These are phyloP conservation scores for Euwallacea fornicatus DNA, from an alignment of 1,140 invertebrate species.

Conservation along the genomic window DNA sequence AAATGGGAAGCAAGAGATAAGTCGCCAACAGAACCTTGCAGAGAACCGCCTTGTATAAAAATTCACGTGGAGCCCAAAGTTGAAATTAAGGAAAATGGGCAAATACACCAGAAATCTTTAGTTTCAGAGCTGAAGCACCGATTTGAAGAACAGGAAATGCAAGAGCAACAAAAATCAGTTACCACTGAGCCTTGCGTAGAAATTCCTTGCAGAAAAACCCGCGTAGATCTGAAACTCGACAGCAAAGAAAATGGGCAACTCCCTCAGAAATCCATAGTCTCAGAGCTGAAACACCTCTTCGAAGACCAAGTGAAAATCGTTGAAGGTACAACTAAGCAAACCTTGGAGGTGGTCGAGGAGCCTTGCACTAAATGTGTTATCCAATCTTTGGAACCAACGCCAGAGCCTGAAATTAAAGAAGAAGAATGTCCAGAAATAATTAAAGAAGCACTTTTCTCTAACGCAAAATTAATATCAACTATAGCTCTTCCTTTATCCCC, in stretches of 20 bases:
- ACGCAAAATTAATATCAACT: conserved; percentile 42
- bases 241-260: neutral
- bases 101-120: neutral
- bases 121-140: conserved; percentile 13
- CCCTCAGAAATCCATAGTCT: neutral
- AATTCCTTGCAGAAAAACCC: no score
- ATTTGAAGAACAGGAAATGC: conserved; percentile 1
- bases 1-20: neutral
- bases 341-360: no score
- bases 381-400: neutral
- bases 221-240: no score
- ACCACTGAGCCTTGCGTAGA: no score
- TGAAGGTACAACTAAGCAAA: no score
- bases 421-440: conserved; percentile 37
- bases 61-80: conserved; percentile 32
- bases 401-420: neutral
- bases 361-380: no score
- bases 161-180: no score
- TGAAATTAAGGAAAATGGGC: conserved; percentile 36
- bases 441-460: conserved; percentile 43
- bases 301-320: conserved; percentile 2
- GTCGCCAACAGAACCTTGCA: conserved; percentile 25
- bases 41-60: conserved; percentile 40
- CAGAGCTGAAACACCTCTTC: conserved; percentile 13
- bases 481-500: conserved; percentile 41